phyloP scores from a whole-genome alignment of 2,797 vertebrate genomes.

The Sebastes hubbsi region DNA sequence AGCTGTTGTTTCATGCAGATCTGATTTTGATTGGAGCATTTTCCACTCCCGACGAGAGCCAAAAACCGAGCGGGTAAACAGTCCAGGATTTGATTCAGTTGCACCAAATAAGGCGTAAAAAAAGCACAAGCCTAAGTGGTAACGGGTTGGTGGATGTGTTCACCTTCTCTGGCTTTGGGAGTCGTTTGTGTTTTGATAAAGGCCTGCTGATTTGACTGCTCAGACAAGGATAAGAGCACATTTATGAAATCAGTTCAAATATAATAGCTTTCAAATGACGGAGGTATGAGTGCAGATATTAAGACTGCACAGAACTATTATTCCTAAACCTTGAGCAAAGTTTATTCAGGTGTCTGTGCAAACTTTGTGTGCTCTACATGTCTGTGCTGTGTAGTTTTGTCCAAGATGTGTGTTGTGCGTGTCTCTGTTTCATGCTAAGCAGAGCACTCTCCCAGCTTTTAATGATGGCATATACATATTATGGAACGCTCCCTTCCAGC shows the following conservation, averaged over 20 bases:
- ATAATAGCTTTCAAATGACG: constrained; percentile 30
- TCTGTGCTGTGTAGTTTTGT: not conserved
- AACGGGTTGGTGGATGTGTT: constrained; percentile 11
- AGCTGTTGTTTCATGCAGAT: constrained; percentile 51
- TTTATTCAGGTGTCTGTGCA: constrained; percentile 56
- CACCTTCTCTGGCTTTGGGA: constrained; percentile 4
- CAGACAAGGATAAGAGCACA: constrained; percentile 4
- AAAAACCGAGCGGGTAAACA: constrained; percentile 19
- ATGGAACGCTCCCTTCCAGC: constrained; percentile 22
- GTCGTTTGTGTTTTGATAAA: constrained; percentile 9
- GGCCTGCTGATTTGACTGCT: not conserved
- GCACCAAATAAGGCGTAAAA: constrained; percentile 42
- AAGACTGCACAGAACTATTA: constrained; percentile 23
- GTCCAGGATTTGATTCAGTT: constrained; percentile 30
- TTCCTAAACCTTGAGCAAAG: constrained; percentile 44
- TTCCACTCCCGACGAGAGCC: not conserved
- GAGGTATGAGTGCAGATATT: constrained; percentile 15
- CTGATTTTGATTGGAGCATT: constrained; percentile 39
- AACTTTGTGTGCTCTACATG: not conserved
- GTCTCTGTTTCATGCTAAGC: constrained; percentile 21
- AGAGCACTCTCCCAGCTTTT: constrained; percentile 30
- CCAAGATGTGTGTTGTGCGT: not conserved
- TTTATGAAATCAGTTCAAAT: constrained; percentile 30
- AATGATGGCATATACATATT: constrained; percentile 40
- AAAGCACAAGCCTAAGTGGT: not conserved